Evolutionary conservation across 2,888 invertebrate species (phyloP), one percentile per base, ranked within the genome.

Genomic region (Nezara viridula): DNA sequence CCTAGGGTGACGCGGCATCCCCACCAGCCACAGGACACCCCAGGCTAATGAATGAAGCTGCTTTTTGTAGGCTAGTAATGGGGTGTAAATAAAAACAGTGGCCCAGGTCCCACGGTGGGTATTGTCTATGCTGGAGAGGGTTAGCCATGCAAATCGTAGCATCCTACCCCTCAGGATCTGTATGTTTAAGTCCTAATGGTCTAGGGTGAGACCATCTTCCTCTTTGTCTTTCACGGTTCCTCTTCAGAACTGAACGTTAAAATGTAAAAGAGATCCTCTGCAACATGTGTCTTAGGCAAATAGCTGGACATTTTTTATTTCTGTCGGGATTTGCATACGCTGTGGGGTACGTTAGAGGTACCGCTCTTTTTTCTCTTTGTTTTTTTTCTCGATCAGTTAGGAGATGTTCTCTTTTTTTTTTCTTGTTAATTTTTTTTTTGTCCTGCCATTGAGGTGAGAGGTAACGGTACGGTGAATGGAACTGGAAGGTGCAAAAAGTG

Each of bases 81-180:
- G 81, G 81, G 81, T 81, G 81, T 81, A 81, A 81, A 81, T 81
- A 81, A 81, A 81, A 81, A 81, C 81, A 81, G 81, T 81, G 81
- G 81, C 19, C 14, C 32, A n/a, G 37, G 81, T 81, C 81, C 81
- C 81, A 44, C 81, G 44, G 81, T 81, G 19, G n/a, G 81, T 10
- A 81, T 81, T 81, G 81, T 81, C 81, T 81, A n/a, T 21, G 2
- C 12, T 81, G 24, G 81, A 81, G 81, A 81, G 81, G 81, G 81
- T 81, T 81, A 81, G 44, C 24, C 81, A 81, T 81, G 81, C 81
- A 81, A 81, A 81, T 81, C 81, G 37, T 37, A 19, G 32, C 19
- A 73, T 73, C 66, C 66, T 27, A 60, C 60, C 60, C 40, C 24
- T 44, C 44, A 44, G 44, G 81, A 47, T 81, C 44, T 81, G 81